Conservation (phyloP, 2,888 invertebrate species). For the Cantharis lateralis region DNA sequence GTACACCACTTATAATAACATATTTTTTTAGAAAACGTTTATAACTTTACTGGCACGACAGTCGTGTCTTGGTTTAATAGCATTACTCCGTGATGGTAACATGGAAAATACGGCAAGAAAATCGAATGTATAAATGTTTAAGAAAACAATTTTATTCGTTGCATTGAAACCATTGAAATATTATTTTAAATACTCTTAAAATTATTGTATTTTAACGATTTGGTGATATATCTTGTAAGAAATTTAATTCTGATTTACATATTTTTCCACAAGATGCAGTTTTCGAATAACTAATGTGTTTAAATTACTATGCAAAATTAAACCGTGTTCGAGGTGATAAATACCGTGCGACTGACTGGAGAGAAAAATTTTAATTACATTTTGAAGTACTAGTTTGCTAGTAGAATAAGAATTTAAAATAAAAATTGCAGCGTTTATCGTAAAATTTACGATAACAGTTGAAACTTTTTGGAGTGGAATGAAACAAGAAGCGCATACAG, state of each 20-base stretch:
- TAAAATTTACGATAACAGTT: neutral
- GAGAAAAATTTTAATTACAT: neutral
- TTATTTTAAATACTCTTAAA: too few species aligned
- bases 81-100: too few species aligned
- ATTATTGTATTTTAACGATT: too few species aligned
- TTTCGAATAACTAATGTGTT: neutral
- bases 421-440: neutral
- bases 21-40: too few species aligned
- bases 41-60: too few species aligned
- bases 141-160: too few species aligned
- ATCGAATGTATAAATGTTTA: too few species aligned
- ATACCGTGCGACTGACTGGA: neutral
- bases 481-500: neutral
- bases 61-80: too few species aligned
- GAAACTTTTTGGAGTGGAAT: neutral
- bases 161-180: too few species aligned
- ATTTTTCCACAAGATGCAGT: neutral
- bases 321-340: neutral
- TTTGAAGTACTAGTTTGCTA: neutral
- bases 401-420: neutral
- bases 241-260: neutral
- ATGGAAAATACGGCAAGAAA: too few species aligned
- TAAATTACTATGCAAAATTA: neutral
- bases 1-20: too few species aligned
- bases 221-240: too few species aligned